These are phyloP conservation scores for Merodon equestris DNA, from an alignment of 2,888 invertebrate genomes.

Conservation along the genomic window DNA sequence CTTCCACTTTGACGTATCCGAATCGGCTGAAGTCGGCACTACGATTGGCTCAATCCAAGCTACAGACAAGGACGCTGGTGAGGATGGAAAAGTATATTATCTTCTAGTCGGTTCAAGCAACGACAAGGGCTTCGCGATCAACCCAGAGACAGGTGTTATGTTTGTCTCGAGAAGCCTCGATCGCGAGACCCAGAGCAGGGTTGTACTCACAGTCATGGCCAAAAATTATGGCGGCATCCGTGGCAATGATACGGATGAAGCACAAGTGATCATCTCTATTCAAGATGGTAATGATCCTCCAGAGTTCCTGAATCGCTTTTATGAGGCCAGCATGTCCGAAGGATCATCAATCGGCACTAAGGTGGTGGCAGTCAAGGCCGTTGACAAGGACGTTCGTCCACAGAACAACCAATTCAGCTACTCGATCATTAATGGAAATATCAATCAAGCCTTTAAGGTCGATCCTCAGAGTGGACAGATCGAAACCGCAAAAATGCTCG, in stretches of 20 bases:
- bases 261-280: conserved; percentile 94
- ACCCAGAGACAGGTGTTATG: conserved; percentile 90
- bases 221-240: conserved; percentile 96
- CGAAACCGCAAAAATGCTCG: conserved; percentile 86
- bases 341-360: conserved; percentile 86
- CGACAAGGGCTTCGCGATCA: conserved; percentile 92
- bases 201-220: conserved; percentile 93
- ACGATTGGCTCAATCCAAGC: conserved; percentile 92
- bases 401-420: conserved; percentile 96
- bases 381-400: conserved; percentile 93
- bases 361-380: conserved; percentile 88
- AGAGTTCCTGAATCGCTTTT: conserved; percentile 89
- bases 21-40: conserved; percentile 92
- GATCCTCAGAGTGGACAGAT: conserved; percentile 92
- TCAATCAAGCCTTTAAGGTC: conserved; percentile 90
- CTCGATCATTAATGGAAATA: conserved; percentile 91
- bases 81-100: conserved; percentile 93
- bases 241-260: conserved; percentile 97
- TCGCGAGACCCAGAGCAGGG: conserved; percentile 92
- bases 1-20: conserved; percentile 95
- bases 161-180: conserved; percentile 90
- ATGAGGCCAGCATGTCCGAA: conserved; percentile 90
- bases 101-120: conserved; percentile 96
- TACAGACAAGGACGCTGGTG: conserved; percentile 92
- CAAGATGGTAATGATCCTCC: conserved; percentile 98